Conservation (phyloP, 2,888 invertebrate species). For the Acleris sparsana region DNA sequence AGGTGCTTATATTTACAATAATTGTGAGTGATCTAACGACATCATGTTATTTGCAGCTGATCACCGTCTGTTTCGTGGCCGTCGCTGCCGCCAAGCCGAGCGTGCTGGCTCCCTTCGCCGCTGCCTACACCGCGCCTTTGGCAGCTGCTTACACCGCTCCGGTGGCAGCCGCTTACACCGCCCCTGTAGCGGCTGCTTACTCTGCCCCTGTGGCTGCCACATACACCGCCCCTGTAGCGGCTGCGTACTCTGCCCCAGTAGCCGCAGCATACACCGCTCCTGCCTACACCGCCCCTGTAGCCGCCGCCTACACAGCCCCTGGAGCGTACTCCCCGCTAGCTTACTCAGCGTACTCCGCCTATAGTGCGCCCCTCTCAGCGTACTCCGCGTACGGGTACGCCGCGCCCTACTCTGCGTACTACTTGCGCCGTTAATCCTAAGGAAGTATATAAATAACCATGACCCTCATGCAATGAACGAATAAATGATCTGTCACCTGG, state of each 20-base stretch:
- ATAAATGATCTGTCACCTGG: conserved; percentile 12
- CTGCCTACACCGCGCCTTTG: conserved; percentile 48
- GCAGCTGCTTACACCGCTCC: conserved; percentile 41
- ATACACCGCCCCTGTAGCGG: neutral
- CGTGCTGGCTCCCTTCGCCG: conserved; percentile 44
- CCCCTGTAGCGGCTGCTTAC: conserved; percentile 40
- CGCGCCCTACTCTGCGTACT: conserved; percentile 46
- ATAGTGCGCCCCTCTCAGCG: conserved; percentile 45
- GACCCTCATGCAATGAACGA: conserved; percentile 1
- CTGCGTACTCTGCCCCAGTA: conserved; percentile 34
- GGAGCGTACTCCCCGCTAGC: conserved; percentile 52
- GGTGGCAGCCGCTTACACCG: conserved; percentile 14
- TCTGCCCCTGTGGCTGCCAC: conserved; percentile 41
- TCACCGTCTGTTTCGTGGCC: conserved; percentile 64
- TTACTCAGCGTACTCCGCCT: conserved; percentile 58
- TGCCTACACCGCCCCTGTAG: conserved; percentile 44
- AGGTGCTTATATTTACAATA: too few relatives aligned
- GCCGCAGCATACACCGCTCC: conserved; percentile 43
- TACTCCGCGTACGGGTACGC: conserved; percentile 50
- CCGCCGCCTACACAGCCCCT: conserved; percentile 41
- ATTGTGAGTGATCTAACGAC: neutral
- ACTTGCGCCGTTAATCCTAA: conserved; percentile 40
- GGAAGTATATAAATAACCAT: neutral
- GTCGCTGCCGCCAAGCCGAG: conserved; percentile 63
- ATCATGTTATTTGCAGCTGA: conserved; percentile 53